These are phyloP conservation scores for Crocodylus rhombifer DNA, from an alignment of 2,797 vertebrate genomes.

Conservation along the genomic window DNA sequence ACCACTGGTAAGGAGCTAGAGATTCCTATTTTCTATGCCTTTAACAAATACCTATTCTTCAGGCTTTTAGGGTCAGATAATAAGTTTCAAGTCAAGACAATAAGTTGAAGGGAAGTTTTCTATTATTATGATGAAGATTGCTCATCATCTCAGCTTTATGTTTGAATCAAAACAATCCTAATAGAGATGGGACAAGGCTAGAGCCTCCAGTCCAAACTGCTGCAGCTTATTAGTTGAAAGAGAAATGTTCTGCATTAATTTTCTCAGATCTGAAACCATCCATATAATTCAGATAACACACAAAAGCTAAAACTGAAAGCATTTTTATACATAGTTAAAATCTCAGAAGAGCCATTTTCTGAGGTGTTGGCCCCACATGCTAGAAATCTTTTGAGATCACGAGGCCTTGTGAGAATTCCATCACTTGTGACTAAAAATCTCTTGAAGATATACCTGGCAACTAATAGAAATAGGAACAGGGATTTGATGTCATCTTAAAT, in stretches of 20 bases:
- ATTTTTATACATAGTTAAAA: not conserved
- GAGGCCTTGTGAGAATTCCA: not conserved
- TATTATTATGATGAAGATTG: not conserved
- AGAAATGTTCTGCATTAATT: not conserved
- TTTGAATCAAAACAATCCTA: not conserved
- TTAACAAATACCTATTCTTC: not conserved
- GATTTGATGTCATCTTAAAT: not conserved
- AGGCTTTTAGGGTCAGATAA: not conserved
- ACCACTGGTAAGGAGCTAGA: not conserved
- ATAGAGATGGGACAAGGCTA: not conserved
- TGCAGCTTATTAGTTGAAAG: not conserved
- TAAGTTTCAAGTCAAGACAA: not conserved
- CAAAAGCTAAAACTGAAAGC: not conserved
- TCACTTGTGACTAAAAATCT: not conserved
- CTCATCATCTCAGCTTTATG: not conserved
- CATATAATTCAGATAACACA: not conserved
- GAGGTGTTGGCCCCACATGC: not conserved
- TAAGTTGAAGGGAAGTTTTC: not conserved
- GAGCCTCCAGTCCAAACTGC: not conserved
- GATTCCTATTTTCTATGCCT: not conserved
- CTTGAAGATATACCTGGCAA: not conserved
- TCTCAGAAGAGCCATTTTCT: not conserved
- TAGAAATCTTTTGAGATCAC: not conserved
- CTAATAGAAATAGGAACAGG: not conserved
- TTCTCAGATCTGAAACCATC: not conserved